Evolutionary conservation across 2,888 invertebrate genomes (phyloP).

Genomic region (Lathronympha strigana): DNA sequence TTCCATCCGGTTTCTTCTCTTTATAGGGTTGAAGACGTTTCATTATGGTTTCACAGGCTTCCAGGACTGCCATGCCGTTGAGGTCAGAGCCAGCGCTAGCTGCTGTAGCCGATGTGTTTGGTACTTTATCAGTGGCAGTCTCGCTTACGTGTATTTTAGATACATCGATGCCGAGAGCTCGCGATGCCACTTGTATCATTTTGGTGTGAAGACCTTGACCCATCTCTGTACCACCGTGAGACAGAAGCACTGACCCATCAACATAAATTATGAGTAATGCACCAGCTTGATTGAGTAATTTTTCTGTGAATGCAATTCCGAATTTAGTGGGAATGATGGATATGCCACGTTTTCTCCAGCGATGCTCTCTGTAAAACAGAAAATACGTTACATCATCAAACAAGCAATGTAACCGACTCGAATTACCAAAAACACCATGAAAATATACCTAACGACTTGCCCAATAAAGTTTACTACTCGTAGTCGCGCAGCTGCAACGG

Average conservation of each 20-base stretch:
- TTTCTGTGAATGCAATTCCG: constrained; percentile 91
- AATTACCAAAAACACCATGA: neutral
- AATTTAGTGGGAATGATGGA: constrained; percentile 92
- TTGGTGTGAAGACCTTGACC: constrained; percentile 98
- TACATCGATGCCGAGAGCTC: constrained; percentile 87
- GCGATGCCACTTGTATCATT: constrained; percentile 95
- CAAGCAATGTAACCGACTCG: neutral
- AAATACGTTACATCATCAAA: neutral
- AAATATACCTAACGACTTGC: no score
- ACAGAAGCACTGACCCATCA: constrained; percentile 94
- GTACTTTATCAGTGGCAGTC: constrained; percentile 95
- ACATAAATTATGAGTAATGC: constrained; percentile 94
- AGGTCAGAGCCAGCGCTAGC: constrained; percentile 95
- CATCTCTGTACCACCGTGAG: constrained; percentile 98
- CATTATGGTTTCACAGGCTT: constrained; percentile 91
- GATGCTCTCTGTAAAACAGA: constrained; percentile 85
- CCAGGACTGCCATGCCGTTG: constrained; percentile 95
- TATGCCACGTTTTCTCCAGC: constrained; percentile 95
- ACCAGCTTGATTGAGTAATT: constrained; percentile 92
- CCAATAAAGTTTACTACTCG: no score
- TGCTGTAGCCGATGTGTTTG: constrained; percentile 95
- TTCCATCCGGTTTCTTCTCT: constrained; percentile 88
- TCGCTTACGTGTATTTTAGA: constrained; percentile 92
- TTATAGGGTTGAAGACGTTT: constrained; percentile 90
- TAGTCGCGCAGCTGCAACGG: no score